Conservation (phyloP, 2,113 vertebrate genomes). For the Argyrosomus japonicus region DNA sequence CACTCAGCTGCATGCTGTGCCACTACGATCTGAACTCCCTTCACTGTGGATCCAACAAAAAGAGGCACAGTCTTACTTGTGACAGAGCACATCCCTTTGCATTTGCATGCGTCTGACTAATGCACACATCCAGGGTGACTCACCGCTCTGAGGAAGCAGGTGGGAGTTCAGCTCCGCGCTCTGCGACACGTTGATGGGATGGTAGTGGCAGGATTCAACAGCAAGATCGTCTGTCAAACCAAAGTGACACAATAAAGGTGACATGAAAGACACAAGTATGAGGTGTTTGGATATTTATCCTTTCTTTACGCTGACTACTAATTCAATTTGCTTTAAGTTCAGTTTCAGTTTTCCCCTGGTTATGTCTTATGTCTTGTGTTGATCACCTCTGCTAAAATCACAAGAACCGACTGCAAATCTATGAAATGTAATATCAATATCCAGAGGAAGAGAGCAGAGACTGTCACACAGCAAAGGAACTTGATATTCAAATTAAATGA, state of each 20-base stretch:
- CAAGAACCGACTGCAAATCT: not conserved
- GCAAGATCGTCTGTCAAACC: not conserved
- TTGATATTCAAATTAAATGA: too few species aligned
- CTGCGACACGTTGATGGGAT: not conserved
- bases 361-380: too few species aligned
- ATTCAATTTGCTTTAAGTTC: not conserved
- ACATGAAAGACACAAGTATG: not conserved
- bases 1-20: slow-evolving; percentile 25
- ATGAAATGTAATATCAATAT: not conserved
- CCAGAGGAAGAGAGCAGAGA: not conserved
- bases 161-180: not conserved
- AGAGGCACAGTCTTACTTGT: not conserved
- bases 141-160: not conserved
- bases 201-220: not conserved
- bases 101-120: not conserved
- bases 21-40: slow-evolving; percentile 18
- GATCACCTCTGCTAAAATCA: not conserved
- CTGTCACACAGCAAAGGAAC: not conserved
- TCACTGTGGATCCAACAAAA: not conserved
- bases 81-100: not conserved
- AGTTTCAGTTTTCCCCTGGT: not conserved
- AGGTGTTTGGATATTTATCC: not conserved
- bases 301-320: not conserved
- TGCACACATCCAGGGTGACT: slow-evolving; percentile 16
- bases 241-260: not conserved